Base-by-base conservation (phyloP, 2,888 invertebrate genomes). In the Himalopsyche japonica region DNA sequence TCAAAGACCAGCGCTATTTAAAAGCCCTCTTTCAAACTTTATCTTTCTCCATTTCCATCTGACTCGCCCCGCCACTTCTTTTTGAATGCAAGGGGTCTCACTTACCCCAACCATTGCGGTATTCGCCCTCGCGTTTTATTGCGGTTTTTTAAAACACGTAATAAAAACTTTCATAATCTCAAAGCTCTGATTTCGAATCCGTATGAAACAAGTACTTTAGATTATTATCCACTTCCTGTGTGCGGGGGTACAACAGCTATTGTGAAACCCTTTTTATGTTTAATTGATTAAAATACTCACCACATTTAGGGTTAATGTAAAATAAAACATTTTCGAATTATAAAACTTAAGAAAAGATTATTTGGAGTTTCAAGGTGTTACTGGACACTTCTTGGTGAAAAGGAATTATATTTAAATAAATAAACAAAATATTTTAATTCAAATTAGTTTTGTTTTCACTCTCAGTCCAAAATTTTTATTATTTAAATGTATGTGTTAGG, bases 1-100 rank as follows among this genome's bases (percentile, higher is more conserved):
- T 77, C 77, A 77, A 77, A 34, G 37, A 43, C 34, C 34, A 37
- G 77, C 77, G 43, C 77, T 37, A 77, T 77, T 77, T 77, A 77
- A 77, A 77, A 34, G 43, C 77, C 20, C 77, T 77, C 43, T 77
- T 77, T 77, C 77, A 77, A 77, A 77, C 37, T 77, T 77, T 77
- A 77, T 77, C 77, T 77, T 77, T 77, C 70, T 70, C 70, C 70
- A 70, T 70, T 70, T 70, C 70, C 70, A 70, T 70, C 70, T 70
- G 70, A 70, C 15, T 70, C 70, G 20, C 70, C 70, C 70, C 27
- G 20, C 27, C 27, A 70, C 70, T 70, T 70, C 70, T 70, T 70
- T 70, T 30, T 70, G 70, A 27, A 27, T 27, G 70, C 24, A 15
- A 70, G 70, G 70, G 70, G 70, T 70, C 70, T 70, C 27, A 24